Percentiles rank a stretch among this genome's conserved stretches.
Evolutionary conservation across 2,113 vertebrate genomes (phyloP).

Genomic region (Myotis davidii): DNA sequence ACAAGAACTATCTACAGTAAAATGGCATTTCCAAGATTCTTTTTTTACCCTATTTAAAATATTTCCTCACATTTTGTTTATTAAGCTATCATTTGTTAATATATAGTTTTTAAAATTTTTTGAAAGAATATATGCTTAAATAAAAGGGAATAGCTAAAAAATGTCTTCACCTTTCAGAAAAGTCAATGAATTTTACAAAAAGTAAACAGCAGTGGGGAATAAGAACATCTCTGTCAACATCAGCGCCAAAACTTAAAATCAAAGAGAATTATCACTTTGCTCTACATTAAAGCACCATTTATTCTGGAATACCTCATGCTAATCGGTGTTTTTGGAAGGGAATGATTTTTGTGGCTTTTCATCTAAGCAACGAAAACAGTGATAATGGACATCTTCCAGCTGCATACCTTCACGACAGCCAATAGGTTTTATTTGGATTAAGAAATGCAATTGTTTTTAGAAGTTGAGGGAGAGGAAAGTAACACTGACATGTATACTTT

Average conservation of each 20-base stretch:
- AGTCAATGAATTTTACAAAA: slow-evolving; percentile 44
- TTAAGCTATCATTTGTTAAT: neutral
- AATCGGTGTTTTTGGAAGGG: slow-evolving; percentile 70
- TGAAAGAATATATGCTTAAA: slow-evolving; percentile 39
- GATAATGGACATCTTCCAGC: slow-evolving; percentile 85
- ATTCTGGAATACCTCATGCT: slow-evolving; percentile 48
- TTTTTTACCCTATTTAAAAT: slow-evolving; percentile 34
- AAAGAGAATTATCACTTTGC: slow-evolving; percentile 63
- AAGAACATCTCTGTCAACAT: neutral
- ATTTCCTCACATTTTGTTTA: neutral
- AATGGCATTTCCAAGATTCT: slow-evolving; percentile 15
- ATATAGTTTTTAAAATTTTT: neutral
- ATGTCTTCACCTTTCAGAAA: slow-evolving; percentile 25
- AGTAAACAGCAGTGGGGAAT: slow-evolving; percentile 45
- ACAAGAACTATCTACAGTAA: neutral
- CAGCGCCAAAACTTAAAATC: neutral
- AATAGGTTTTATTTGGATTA: slow-evolving; percentile 82
- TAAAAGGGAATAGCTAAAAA: slow-evolving; percentile 40
- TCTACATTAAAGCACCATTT: slow-evolving; percentile 32
- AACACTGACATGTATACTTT: slow-evolving; percentile 50
- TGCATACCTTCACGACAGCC: slow-evolving; percentile 75
- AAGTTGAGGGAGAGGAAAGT: slow-evolving; percentile 35
- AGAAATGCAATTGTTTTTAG: slow-evolving; percentile 74
- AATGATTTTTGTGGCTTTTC: slow-evolving; percentile 81
- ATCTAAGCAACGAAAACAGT: slow-evolving; percentile 82